Evolutionary conservation across 2,888 invertebrate genomes (phyloP).

Genomic region (Lagria hirta): DNA sequence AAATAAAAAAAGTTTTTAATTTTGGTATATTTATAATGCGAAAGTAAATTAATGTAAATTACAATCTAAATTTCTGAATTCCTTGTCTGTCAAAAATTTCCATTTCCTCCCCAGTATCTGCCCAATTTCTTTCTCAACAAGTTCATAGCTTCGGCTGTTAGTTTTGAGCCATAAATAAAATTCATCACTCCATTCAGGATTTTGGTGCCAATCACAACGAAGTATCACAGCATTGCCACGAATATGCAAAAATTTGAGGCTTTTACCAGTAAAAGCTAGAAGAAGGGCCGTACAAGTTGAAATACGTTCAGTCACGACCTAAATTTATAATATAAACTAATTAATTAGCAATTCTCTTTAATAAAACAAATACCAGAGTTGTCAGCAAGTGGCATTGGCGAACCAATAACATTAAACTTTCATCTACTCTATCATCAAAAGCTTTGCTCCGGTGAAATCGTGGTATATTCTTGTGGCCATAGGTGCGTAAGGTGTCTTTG

Average conservation of each 20-base stretch:
- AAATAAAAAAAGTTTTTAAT: constrained; percentile 2
- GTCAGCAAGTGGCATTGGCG: constrained; percentile 67
- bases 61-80: constrained; percentile 59
- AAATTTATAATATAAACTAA: constrained; percentile 22
- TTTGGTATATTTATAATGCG: constrained; percentile 6
- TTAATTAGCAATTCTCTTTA: background rate
- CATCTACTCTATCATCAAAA: constrained; percentile 72
- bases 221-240: constrained; percentile 72
- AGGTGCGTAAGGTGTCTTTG: constrained; percentile 62
- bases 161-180: constrained; percentile 67
- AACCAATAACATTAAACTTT: constrained; percentile 65
- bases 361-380: constrained; percentile 62
- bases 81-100: constrained; percentile 66
- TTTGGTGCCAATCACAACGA: constrained; percentile 69
- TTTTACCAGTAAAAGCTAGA: constrained; percentile 65
- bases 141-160: constrained; percentile 64
- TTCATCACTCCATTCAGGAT: constrained; percentile 67
- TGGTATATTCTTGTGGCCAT: constrained; percentile 69
- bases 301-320: constrained; percentile 74
- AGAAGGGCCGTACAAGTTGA: constrained; percentile 76
- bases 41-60: constrained; percentile 44
- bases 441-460: constrained; percentile 65
- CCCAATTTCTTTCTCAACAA: constrained; percentile 68
- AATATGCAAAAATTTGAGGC: constrained; percentile 64
- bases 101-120: constrained; percentile 67